Evolutionary conservation across 2,888 invertebrate species (phyloP), one percentile per base, ranked within the genome.

Genomic region (Chirona hameri): DNA sequence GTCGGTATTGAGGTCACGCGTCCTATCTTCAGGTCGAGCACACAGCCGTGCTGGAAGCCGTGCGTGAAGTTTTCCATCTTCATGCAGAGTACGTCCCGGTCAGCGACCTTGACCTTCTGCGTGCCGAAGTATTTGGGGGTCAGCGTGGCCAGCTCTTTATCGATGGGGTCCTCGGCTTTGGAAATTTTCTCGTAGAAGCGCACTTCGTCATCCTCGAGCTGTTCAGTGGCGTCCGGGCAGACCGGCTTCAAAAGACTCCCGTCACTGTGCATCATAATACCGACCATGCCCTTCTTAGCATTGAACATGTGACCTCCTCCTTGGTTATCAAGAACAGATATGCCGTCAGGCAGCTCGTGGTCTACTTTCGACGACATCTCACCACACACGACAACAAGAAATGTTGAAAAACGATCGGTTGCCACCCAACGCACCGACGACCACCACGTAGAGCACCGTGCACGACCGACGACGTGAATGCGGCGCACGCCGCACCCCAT

Each of bases 261-360:
- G 52, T 80, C 80, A 0, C 7, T 55, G 29, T 80, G 27, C 52
- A 14, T n/a, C 80, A 80, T 80, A 24, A 80, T 80, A 52, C 80
- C 80, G 18, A 80, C 48, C 80, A 80, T 80, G 52, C 80, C 80
- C 27, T 80, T 80, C n/a, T 80, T 80, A 52, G 80, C 80, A 21
- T 55, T 55, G 29, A 80, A 80, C 80, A 80, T 80, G 52, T 80
- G 80, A 0, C 80, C 80, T 4, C 80, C 80, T 1, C 80, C 80
- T 18, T 80, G 80, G 29, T 80, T 80, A 3, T 80, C 15, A 0
- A 80, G 52, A 29, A 27, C 52, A 18, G 80, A 52, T 3, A 80
- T 52, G 24, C 80, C 80, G 14, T 80, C 80, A 15, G 80, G 80
- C 18, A 80, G 52, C 46, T 46, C 9, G 39, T 76, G 21, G 21